Evolutionary conservation across 2,888 invertebrate species (phyloP).

Genomic region (Ypsolopha scabrella): DNA sequence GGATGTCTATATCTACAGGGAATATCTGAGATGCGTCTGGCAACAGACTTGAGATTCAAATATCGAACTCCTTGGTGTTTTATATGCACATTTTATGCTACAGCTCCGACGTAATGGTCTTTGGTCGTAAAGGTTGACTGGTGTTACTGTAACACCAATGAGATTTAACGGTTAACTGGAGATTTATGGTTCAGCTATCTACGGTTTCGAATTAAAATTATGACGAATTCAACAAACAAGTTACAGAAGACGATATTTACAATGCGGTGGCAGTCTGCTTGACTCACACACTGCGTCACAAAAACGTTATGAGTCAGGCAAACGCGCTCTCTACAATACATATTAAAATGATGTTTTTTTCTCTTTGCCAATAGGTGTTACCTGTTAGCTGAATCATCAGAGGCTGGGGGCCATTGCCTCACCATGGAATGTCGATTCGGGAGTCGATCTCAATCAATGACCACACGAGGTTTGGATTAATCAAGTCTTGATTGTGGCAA

Average conservation of each 20-base stretch:
- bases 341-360: conserved; percentile 20
- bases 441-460: background rate
- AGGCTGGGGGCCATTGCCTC: conserved; percentile 8
- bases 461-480: background rate
- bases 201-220: too few relatives aligned
- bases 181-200: background rate
- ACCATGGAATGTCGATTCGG: background rate
- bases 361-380: conserved; percentile 42
- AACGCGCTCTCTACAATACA: conserved; percentile 32
- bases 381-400: conserved; percentile 42
- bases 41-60: too few relatives aligned
- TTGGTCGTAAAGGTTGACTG: too few relatives aligned
- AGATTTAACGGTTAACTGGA: background rate
- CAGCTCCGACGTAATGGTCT: too few relatives aligned
- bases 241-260: conserved; percentile 22
- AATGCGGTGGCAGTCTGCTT: conserved; percentile 33
- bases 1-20: conserved; percentile 42
- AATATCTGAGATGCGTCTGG: conserved; percentile 22
- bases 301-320: conserved; percentile 31
- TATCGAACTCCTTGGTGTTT: too few relatives aligned
- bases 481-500: too few relatives aligned
- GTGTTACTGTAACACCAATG: background rate
- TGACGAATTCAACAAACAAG: background rate
- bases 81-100: too few relatives aligned
- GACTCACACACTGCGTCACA: conserved; percentile 47